Conservation (phyloP, 2,113 vertebrate genomes). For the Myodes glareolus region DNA sequence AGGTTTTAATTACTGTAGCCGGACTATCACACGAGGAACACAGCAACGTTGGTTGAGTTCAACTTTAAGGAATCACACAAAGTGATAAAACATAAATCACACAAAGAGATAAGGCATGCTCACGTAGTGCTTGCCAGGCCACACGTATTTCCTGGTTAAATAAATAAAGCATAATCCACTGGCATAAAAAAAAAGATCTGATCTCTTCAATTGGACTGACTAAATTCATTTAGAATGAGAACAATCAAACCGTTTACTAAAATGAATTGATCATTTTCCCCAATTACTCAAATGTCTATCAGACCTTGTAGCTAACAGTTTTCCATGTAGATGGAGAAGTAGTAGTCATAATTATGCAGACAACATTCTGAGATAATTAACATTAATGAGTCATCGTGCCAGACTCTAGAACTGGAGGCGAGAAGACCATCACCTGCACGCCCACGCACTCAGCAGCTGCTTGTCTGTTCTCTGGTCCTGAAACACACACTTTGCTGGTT, state of each 20-base stretch:
- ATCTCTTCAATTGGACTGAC: slow-evolving; percentile 55
- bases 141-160: slow-evolving; percentile 39
- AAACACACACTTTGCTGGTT: background rate
- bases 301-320: slow-evolving; percentile 44
- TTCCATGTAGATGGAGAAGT: slow-evolving; percentile 23
- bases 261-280: slow-evolving; percentile 64
- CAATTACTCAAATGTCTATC: slow-evolving; percentile 42
- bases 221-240: slow-evolving; percentile 58
- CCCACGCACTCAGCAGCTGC: background rate
- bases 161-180: slow-evolving; percentile 54
- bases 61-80: slow-evolving; percentile 30
- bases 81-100: slow-evolving; percentile 42
- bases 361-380: slow-evolving; percentile 46
- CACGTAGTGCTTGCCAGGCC: background rate
- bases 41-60: background rate
- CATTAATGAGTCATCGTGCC: background rate
- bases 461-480: background rate
- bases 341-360: slow-evolving; percentile 12
- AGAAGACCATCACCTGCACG: background rate
- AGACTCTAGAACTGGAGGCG: background rate
- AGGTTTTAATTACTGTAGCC: slow-evolving; percentile 21
- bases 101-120: background rate
- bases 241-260: slow-evolving; percentile 48
- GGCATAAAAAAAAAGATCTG: slow-evolving; percentile 32
- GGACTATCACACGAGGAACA: slow-evolving; percentile 5